Percentiles rank a stretch among this genome's conserved stretches.
Conservation (phyloP, 64 coral and sea anemone species). For the Trachythela sp. region DNA sequence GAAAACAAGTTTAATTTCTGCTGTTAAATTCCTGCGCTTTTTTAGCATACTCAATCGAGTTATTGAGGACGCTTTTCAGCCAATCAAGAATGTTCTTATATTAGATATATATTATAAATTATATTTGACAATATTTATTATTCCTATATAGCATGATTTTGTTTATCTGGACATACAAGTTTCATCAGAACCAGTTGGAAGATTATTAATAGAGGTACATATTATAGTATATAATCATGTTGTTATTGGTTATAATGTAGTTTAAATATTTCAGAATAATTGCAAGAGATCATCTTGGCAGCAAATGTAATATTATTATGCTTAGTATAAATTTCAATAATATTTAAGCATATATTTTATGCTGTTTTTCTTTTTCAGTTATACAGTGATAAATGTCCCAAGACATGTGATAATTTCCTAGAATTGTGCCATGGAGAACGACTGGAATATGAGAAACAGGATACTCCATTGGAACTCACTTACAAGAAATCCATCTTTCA, state of each 20-base stretch:
- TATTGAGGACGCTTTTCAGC: no score
- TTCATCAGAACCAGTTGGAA: slow-evolving; percentile 51
- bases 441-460: slow-evolving; percentile 58
- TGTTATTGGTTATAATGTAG: no score
- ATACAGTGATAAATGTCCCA: slow-evolving; percentile 72
- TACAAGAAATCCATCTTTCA: slow-evolving; percentile 78
- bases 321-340: no score
- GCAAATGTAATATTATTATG: no score
- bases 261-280: no score
- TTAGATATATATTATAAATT: no score
- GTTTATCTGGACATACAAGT: slow-evolving; percentile 78
- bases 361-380: slow-evolving; percentile 47
- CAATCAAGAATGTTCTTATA: no score
- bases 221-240: no score
- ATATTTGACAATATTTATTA: background rate
- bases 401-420: slow-evolving; percentile 75
- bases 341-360: background rate
- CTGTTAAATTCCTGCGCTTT: no score
- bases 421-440: slow-evolving; percentile 54
- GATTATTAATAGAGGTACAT: slow-evolving; percentile 83
- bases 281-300: no score
- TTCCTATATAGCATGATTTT: slow-evolving; percentile 75
- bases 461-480: slow-evolving; percentile 70
- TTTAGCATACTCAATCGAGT: no score
- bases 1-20: no score